Evolutionary conservation across 2,113 vertebrate species (phyloP).

Genomic region (Cacatua alba): DNA sequence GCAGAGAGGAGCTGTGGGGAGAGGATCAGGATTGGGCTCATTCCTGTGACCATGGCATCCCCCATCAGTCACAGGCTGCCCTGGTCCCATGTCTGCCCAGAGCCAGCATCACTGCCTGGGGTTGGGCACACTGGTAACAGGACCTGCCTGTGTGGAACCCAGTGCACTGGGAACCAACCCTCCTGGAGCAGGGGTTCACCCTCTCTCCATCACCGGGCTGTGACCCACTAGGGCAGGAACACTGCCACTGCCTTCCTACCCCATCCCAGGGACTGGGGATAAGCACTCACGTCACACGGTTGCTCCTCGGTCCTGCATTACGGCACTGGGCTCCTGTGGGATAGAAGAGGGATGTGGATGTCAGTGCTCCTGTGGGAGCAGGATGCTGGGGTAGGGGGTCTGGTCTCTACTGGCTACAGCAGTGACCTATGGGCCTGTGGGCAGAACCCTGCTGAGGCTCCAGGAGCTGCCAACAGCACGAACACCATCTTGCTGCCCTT

Average conservation of each 20-base stretch:
- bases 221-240: background rate
- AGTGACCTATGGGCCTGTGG: background rate
- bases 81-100: background rate
- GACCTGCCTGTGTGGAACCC: rapidly evolving
- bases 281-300: conserved; percentile 55
- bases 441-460: background rate
- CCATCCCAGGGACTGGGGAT: background rate
- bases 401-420: background rate
- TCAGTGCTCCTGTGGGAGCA: rapidly evolving
- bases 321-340: conserved; percentile 15
- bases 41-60: rapidly evolving
- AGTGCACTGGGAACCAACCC: rapidly evolving
- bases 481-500: background rate
- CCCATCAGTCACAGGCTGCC: rapidly evolving
- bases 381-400: background rate
- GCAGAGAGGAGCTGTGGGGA: conserved; percentile 15
- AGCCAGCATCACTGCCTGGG: background rate
- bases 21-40: background rate
- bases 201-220: background rate
- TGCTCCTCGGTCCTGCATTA: background rate
- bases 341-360: background rate
- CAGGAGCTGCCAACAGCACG: background rate
- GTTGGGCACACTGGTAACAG: background rate
- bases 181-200: background rate
- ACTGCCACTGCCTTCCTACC: background rate